These are phyloP conservation scores for Mallateleia sp. DNA, from an alignment of 2,888 invertebrate species.

Conservation along the genomic window DNA sequence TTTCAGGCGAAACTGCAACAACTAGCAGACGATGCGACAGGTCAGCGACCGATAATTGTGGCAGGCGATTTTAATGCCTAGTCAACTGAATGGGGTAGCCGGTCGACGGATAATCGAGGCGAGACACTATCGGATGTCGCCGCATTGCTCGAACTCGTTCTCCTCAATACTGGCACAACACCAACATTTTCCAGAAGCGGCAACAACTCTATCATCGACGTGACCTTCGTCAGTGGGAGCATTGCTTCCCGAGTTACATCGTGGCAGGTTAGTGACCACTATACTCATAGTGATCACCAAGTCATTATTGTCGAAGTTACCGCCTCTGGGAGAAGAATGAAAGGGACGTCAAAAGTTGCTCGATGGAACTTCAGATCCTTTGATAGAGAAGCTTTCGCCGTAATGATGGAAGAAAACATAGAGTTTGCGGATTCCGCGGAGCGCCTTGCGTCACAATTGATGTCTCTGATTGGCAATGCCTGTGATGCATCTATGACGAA, in stretches of 20 bases:
- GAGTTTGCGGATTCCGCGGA: neutral
- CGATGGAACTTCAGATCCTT: constrained; percentile 34
- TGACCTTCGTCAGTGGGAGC: constrained; percentile 69
- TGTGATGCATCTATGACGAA: constrained; percentile 27
- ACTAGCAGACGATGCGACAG: constrained; percentile 42
- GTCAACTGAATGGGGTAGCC: constrained; percentile 75
- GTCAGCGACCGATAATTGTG: constrained; percentile 50
- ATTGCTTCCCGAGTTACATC: constrained; percentile 59
- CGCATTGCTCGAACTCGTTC: constrained; percentile 53
- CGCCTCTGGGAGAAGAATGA: neutral
- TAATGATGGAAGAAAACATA: constrained; percentile 8
- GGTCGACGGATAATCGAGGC: constrained; percentile 61
- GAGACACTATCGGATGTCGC: constrained; percentile 36
- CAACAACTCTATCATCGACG: constrained; percentile 66
- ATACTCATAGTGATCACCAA: neutral
- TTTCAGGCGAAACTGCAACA: too few relatives aligned
- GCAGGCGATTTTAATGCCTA: constrained; percentile 69
- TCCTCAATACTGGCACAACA: constrained; percentile 54
- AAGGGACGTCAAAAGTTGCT: neutral
- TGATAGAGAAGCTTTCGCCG: constrained; percentile 16
- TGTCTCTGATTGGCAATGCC: neutral
- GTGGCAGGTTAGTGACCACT: constrained; percentile 36
- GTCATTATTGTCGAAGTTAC: neutral
- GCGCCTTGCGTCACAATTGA: constrained; percentile 1
- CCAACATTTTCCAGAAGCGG: constrained; percentile 57